phyloP scores from a whole-genome alignment of 2,797 vertebrate genomes.

The Halcyon smyrnensis region DNA sequence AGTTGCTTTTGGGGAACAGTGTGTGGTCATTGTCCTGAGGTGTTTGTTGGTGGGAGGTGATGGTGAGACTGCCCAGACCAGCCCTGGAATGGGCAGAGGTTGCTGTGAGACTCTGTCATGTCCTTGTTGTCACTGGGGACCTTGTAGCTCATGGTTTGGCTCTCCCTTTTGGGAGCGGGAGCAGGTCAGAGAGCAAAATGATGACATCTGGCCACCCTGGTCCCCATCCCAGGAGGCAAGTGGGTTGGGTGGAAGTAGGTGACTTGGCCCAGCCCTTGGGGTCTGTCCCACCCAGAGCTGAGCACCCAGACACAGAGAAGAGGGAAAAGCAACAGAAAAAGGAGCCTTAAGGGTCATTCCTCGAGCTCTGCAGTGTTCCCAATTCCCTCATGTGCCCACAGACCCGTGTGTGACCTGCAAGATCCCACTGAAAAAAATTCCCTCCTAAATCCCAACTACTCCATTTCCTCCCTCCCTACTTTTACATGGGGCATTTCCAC shows the following conservation, averaged over 20 bases:
- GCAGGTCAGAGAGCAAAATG: neutral
- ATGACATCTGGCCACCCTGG: neutral
- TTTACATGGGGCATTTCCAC: fast-evolving
- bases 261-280: neutral
- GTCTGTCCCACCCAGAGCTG: neutral
- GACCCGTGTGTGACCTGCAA: fast-evolving
- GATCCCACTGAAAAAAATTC: fast-evolving
- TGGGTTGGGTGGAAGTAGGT: neutral
- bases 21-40: fast-evolving
- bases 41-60: neutral
- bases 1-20: fast-evolving
- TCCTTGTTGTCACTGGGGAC: neutral
- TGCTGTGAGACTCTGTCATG: fast-evolving
- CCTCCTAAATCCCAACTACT: neutral
- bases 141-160: fast-evolving
- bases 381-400: fast-evolving
- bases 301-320: neutral
- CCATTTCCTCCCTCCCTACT: neutral
- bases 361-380: fast-evolving
- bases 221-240: neutral
- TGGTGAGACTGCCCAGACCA: neutral
- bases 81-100: neutral
- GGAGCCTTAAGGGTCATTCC: neutral
- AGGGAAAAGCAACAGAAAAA: neutral
- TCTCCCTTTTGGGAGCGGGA: neutral